Percentiles rank a stretch among this genome's conserved stretches.
phyloP scores from a whole-genome alignment of 2,113 vertebrate genomes.

The Ophthalmolycus amberensis region DNA sequence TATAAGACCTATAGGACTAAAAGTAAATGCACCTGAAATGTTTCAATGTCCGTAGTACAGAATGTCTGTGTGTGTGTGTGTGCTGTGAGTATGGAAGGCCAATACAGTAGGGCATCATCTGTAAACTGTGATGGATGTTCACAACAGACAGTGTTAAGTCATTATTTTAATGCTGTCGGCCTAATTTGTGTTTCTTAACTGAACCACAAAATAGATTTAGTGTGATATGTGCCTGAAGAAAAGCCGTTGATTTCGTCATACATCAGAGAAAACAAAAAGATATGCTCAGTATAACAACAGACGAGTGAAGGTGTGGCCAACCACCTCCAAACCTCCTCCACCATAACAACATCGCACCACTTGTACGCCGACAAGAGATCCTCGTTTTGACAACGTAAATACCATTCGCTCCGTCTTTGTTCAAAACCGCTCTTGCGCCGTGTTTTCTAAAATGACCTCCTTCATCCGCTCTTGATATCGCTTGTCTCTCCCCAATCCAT shows the following conservation, averaged over 20 bases:
- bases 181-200: not conserved
- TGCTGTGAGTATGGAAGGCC: not conserved
- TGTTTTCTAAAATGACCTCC: constrained; percentile 28
- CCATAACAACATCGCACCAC: not conserved
- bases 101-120: not conserved
- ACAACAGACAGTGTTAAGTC: not conserved
- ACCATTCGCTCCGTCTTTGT: constrained; percentile 13
- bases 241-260: not conserved
- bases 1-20: not conserved
- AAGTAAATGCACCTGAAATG: not conserved
- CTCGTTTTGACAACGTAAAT: constrained; percentile 4
- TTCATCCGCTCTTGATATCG: constrained; percentile 18
- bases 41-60: not conserved
- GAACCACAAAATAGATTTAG: not conserved
- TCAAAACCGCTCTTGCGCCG: constrained; percentile 13
- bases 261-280: not conserved
- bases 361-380: constrained; percentile 9
- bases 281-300: not conserved
- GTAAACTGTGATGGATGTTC: not conserved
- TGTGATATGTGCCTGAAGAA: not conserved
- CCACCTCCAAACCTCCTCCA: not conserved
- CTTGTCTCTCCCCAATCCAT: not conserved
- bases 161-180: too few species aligned
- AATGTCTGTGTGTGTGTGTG: not conserved
- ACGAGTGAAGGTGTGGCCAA: not conserved